Conservation (phyloP, 2,888 invertebrate species). For the Quadroppia sp. region DNA sequence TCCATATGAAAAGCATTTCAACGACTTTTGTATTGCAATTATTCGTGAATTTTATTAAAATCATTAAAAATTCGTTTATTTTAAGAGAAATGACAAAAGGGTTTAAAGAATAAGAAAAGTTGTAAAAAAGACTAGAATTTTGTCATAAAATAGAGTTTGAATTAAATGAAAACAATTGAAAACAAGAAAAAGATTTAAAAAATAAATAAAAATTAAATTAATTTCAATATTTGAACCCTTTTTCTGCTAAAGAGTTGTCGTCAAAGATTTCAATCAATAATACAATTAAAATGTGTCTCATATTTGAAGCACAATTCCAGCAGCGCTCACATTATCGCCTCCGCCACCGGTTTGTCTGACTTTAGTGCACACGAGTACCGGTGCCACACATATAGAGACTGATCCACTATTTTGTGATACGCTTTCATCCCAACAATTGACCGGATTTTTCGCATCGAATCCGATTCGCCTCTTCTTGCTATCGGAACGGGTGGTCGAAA, state of each 20-base stretch:
- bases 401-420: neutral
- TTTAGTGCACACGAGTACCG: constrained; percentile 75
- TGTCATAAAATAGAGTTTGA: neutral
- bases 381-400: constrained; percentile 72
- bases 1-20: too few relatives aligned
- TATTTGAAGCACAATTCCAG: constrained; percentile 41
- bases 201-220: too few relatives aligned
- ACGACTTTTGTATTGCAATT: too few relatives aligned
- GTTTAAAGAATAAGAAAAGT: neutral
- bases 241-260: too few relatives aligned
- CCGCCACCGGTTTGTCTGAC: constrained; percentile 78
- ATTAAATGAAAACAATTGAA: neutral
- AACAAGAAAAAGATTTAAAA: too few relatives aligned
- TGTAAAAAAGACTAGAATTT: neutral
- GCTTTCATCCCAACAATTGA: constrained; percentile 66
- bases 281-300: constrained; percentile 19
- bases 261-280: too few relatives aligned
- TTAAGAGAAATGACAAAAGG: neutral
- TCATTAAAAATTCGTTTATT: neutral
- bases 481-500: constrained; percentile 58
- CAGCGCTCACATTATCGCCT: constrained; percentile 65
- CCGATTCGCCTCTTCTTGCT: constrained; percentile 59
- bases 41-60: too few relatives aligned
- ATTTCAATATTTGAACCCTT: too few relatives aligned
- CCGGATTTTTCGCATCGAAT: constrained; percentile 66